phyloP scores from a whole-genome alignment of 2,888 invertebrate genomes.

The Tipula helvola region DNA sequence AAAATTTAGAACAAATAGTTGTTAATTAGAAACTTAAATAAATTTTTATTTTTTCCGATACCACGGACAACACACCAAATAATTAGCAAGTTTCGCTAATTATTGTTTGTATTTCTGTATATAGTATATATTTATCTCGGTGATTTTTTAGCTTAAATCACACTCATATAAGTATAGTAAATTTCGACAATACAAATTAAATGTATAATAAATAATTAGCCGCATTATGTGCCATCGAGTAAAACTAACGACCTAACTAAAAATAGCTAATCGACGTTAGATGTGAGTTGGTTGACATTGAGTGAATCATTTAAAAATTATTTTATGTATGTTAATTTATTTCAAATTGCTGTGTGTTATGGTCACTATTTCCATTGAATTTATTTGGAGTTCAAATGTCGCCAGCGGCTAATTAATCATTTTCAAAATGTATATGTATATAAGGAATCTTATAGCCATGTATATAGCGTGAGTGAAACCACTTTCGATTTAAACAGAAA shows the following conservation, averaged over 20 bases:
- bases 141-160: no score
- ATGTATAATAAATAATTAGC: not conserved
- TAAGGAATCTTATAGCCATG: not conserved
- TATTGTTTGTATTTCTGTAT: no score
- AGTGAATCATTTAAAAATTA: not conserved
- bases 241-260: not conserved
- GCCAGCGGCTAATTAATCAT: not conserved
- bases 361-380: not conserved
- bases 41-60: no score
- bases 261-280: not conserved
- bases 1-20: no score
- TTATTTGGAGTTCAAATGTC: not conserved
- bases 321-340: not conserved
- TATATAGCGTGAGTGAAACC: not conserved
- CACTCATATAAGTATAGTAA: no score
- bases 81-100: no score
- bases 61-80: no score
- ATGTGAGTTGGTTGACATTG: not conserved
- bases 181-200: not conserved
- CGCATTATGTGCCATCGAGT: not conserved
- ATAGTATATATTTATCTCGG: no score
- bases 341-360: not conserved
- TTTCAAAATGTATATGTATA: not conserved
- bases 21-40: no score
- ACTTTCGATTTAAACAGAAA: not conserved